These are phyloP conservation scores for Parauchenoglanis ngamensis DNA, from an alignment of 2,797 vertebrate genomes.

Conservation along the genomic window DNA sequence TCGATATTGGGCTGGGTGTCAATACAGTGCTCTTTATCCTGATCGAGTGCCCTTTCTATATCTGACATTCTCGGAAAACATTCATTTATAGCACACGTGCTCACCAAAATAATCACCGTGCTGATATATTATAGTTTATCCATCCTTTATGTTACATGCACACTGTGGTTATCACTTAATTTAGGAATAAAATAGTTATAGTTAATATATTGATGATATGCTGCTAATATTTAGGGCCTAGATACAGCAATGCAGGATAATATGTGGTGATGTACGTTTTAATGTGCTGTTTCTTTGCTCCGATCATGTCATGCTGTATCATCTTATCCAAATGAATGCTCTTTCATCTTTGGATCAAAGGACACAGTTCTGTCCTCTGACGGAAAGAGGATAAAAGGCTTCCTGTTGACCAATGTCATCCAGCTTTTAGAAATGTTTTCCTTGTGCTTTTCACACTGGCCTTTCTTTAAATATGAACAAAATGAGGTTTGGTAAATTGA, in stretches of 20 bases:
- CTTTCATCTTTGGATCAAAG: constrained; percentile 59
- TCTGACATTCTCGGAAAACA: constrained; percentile 30
- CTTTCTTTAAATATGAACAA: not conserved
- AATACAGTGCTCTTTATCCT: constrained; percentile 64
- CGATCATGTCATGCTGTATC: constrained; percentile 33
- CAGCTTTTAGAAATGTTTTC: constrained; percentile 11
- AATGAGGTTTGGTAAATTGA: not conserved
- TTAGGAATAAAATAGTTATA: not conserved
- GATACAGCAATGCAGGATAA: not conserved
- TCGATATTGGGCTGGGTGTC: constrained; percentile 66
- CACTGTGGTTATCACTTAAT: not conserved
- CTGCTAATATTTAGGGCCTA: not conserved
- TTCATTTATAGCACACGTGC: constrained; percentile 1
- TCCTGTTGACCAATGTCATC: constrained; percentile 33
- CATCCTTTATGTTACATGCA: not conserved
- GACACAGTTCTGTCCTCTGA: constrained; percentile 51
- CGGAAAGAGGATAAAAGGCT: constrained; percentile 21
- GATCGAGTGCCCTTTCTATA: constrained; percentile 46
- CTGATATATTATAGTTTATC: not conserved
- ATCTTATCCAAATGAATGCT: constrained; percentile 51
- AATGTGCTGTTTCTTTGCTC: constrained; percentile 33
- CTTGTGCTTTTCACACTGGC: not conserved
- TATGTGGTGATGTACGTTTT: constrained; percentile 12
- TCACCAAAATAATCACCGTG: not conserved
- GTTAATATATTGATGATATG: not conserved